Conservation (phyloP, 2,797 vertebrate species). For the Sylvilagus floridanus region DNA sequence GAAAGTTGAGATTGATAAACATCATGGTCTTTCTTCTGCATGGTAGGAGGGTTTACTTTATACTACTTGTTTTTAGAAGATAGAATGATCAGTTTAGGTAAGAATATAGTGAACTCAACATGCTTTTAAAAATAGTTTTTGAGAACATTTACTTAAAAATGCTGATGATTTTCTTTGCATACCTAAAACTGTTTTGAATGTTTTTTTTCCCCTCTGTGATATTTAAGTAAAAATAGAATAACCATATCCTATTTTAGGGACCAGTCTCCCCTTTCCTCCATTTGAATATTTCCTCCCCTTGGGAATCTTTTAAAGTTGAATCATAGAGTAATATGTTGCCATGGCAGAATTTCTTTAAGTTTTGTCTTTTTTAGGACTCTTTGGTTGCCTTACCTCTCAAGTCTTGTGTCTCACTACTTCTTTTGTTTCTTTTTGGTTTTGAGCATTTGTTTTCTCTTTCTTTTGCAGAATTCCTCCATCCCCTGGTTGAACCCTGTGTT, state of each 20-base stretch:
- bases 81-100: background rate
- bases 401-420: background rate
- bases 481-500: background rate
- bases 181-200: slow-evolving; percentile 15
- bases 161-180: slow-evolving; percentile 38
- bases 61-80: background rate
- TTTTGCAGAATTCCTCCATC: background rate
- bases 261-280: background rate
- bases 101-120: background rate
- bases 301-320: slow-evolving; percentile 27
- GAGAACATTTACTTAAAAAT: slow-evolving; percentile 33
- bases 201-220: background rate
- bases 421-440: background rate
- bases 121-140: slow-evolving; percentile 7
- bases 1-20: background rate
- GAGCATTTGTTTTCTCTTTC: background rate
- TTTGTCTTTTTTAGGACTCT: background rate
- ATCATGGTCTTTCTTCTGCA: background rate
- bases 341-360: background rate
- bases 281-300: background rate
- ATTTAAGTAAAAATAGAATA: slow-evolving; percentile 55
- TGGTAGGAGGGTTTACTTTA: background rate
- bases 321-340: background rate
- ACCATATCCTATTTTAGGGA: slow-evolving; percentile 57
- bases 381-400: background rate